Conservation (phyloP, 92 coral and sea anemone species). For the Zoanthus solanderi region DNA sequence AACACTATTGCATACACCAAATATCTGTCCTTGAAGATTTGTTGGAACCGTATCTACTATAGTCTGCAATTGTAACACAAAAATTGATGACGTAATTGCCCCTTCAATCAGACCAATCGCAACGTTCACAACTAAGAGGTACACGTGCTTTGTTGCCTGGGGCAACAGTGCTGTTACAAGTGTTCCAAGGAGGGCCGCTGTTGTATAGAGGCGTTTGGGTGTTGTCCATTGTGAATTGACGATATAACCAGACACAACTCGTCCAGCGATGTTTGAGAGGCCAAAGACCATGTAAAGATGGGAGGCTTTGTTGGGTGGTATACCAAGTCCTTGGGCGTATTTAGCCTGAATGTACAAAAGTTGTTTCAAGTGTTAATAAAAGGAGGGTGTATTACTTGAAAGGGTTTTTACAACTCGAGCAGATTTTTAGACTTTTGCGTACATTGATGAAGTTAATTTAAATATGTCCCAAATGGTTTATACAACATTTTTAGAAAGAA, state of each 20-base stretch:
- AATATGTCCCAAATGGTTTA: too few relatives aligned
- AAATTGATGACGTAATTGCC: background rate
- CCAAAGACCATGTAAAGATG: background rate
- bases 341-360: slow-evolving; percentile 7
- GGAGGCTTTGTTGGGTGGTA: background rate
- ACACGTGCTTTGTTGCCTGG: background rate
- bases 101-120: slow-evolving; percentile 2
- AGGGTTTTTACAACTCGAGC: too few relatives aligned
- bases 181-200: background rate
- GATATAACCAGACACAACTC: background rate
- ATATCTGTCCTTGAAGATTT: background rate
- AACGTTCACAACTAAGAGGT: background rate
- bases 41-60: background rate
- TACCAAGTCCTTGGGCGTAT: slow-evolving; percentile 19
- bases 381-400: too few relatives aligned
- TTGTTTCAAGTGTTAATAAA: too few relatives aligned
- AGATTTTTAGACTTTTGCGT: too few relatives aligned
- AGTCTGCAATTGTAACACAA: background rate
- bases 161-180: slow-evolving; percentile 1
- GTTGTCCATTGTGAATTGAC: background rate
- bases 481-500: too few relatives aligned
- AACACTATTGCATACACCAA: background rate
- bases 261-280: background rate
- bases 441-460: too few relatives aligned
- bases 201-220: background rate